These are phyloP conservation scores for Furnarius figulus DNA, from an alignment of 2,113 vertebrate species.

Conservation along the genomic window DNA sequence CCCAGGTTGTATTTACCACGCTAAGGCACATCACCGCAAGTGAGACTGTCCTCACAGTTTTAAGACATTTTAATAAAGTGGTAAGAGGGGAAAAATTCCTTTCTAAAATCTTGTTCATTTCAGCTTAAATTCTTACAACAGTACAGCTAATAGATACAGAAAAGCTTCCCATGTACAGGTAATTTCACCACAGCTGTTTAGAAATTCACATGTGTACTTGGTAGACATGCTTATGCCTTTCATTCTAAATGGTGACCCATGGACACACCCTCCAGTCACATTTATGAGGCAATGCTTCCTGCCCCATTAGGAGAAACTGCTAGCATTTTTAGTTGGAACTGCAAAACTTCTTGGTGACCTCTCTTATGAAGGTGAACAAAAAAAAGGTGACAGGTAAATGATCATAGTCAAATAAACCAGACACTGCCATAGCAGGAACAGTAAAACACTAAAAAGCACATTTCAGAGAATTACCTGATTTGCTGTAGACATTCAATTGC, in stretches of 20 bases:
- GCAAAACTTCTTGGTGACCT: neutral
- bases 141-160: neutral
- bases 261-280: fast-evolving
- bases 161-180: neutral
- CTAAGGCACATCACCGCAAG: neutral
- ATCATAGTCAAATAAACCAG: neutral
- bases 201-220: neutral
- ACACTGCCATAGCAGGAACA: neutral
- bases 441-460: neutral
- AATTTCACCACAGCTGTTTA: neutral
- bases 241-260: neutral
- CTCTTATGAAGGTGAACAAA: neutral
- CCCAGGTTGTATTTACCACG: neutral
- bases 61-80: neutral
- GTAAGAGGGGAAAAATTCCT: neutral
- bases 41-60: neutral
- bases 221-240: neutral
- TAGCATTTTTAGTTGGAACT: neutral
- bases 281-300: neutral
- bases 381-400: neutral
- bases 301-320: neutral
- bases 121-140: neutral
- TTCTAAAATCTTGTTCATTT: neutral
- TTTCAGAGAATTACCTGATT: slow-evolving; percentile 85
- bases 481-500: slow-evolving; percentile 96